phyloP scores from a whole-genome alignment of 1,140 invertebrate genomes.

The Platyscapa corneri region DNA sequence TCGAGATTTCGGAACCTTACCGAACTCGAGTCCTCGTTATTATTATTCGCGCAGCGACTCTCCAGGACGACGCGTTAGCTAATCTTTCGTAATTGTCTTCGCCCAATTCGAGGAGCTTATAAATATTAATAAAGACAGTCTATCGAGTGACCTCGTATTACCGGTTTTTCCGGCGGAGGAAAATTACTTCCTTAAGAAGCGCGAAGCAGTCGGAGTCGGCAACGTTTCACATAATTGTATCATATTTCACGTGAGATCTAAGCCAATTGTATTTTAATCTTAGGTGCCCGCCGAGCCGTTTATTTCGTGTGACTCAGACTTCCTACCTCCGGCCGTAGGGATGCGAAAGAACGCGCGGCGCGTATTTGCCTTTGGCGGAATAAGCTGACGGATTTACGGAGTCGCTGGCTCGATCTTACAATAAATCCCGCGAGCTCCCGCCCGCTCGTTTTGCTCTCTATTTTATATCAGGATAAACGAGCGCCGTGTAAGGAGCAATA shows the following conservation, averaged over 20 bases:
- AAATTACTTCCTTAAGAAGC: slow-evolving; percentile 23
- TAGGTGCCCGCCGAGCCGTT: neutral
- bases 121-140: neutral
- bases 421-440: neutral
- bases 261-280: slow-evolving; percentile 23
- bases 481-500: neutral
- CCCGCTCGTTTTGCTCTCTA: neutral
- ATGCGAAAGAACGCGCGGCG: neutral
- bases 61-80: too few species aligned
- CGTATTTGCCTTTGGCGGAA: neutral
- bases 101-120: too few species aligned
- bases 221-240: slow-evolving; percentile 38
- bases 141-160: neutral
- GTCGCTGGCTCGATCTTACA: neutral
- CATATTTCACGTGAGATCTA: slow-evolving; percentile 10
- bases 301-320: neutral
- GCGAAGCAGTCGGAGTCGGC: slow-evolving; percentile 23
- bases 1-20: too few species aligned
- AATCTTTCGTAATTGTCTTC: too few species aligned
- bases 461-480: neutral
- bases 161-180: neutral
- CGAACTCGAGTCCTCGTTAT: too few species aligned
- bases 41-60: too few species aligned
- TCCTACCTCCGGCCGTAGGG: neutral
- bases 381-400: too few species aligned